Evolutionary conservation across 2,797 vertebrate species (phyloP).

Genomic region (Sebastes reedi): DNA sequence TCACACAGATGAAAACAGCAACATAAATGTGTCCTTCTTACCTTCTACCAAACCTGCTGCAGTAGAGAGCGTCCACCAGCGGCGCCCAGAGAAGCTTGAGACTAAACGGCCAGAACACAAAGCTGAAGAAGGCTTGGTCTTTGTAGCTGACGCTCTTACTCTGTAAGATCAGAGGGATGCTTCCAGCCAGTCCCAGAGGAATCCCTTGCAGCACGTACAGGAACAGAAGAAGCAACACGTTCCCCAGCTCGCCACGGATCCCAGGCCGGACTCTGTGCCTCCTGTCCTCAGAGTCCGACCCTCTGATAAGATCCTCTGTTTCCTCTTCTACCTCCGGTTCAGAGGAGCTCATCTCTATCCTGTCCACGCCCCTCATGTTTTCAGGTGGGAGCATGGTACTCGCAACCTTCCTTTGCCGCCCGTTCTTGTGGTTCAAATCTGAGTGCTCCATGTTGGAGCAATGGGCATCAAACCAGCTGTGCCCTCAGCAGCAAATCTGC

Average conservation of each 20-base stretch:
- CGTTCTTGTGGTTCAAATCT: slow-evolving; percentile 74
- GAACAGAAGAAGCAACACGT: slow-evolving; percentile 91
- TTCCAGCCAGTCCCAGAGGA: slow-evolving; percentile 95
- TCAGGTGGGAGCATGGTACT: background rate
- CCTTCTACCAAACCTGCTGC: slow-evolving; percentile 91
- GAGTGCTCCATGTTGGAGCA: slow-evolving; percentile 74
- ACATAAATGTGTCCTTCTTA: slow-evolving; percentile 24
- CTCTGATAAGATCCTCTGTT: slow-evolving; percentile 75
- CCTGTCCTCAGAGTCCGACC: slow-evolving; percentile 43
- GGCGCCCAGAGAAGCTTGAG: slow-evolving; percentile 97
- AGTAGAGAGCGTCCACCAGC: slow-evolving; percentile 93
- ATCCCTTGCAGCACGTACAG: slow-evolving; percentile 98
- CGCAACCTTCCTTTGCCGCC: slow-evolving; percentile 78
- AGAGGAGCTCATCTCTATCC: slow-evolving; percentile 30
- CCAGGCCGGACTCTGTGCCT: slow-evolving; percentile 52
- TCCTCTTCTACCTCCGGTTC: slow-evolving; percentile 78
- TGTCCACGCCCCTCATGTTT: slow-evolving; percentile 34
- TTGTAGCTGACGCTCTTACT: slow-evolving; percentile 94
- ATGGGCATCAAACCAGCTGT: slow-evolving; percentile 68
- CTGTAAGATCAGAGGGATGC: slow-evolving; percentile 95
- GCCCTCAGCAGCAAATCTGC: slow-evolving; percentile 64
- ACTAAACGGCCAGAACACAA: slow-evolving; percentile 99
- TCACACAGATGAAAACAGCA: background rate
- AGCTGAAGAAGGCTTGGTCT: slow-evolving; percentile 97
- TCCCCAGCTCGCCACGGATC: slow-evolving; percentile 86